Evolutionary conservation across 2,888 invertebrate genomes (phyloP).

Genomic region (Meghimatium bilineatum): DNA sequence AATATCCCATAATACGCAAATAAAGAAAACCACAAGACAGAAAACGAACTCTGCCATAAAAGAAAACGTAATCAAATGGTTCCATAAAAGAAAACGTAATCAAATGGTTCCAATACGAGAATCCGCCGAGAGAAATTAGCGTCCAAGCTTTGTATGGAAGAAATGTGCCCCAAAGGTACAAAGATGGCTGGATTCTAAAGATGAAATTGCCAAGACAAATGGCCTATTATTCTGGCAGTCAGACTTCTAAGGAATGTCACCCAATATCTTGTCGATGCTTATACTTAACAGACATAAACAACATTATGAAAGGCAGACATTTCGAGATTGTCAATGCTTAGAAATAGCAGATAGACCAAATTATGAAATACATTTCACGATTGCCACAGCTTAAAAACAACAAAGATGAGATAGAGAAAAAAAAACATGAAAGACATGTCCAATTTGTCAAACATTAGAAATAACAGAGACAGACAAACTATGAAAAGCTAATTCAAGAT

Average conservation of each 20-base stretch:
- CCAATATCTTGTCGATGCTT: background rate
- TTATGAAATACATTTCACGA: no score
- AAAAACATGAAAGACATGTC: no score
- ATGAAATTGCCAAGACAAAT: background rate
- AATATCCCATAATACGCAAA: background rate
- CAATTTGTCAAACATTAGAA: no score
- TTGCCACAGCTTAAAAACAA: no score
- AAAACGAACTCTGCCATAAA: background rate
- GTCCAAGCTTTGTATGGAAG: background rate
- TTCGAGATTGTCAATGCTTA: no score
- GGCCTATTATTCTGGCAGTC: background rate
- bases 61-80: no score
- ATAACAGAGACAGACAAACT: no score
- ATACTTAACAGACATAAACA: background rate
- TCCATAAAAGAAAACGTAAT: no score
- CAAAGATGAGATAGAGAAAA: no score
- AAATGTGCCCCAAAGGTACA: background rate
- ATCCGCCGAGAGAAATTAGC: background rate
- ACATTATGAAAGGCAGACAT: no score
- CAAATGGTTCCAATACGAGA: background rate
- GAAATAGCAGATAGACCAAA: no score
- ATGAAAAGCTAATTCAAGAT: no score
- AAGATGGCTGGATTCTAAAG: background rate
- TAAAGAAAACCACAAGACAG: background rate
- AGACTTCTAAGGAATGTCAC: background rate